Percentiles rank a stretch among this genome's conserved stretches.
These are phyloP conservation scores for Hesperophylax magnus DNA, from an alignment of 1,140 invertebrate genomes.

Conservation along the genomic window DNA sequence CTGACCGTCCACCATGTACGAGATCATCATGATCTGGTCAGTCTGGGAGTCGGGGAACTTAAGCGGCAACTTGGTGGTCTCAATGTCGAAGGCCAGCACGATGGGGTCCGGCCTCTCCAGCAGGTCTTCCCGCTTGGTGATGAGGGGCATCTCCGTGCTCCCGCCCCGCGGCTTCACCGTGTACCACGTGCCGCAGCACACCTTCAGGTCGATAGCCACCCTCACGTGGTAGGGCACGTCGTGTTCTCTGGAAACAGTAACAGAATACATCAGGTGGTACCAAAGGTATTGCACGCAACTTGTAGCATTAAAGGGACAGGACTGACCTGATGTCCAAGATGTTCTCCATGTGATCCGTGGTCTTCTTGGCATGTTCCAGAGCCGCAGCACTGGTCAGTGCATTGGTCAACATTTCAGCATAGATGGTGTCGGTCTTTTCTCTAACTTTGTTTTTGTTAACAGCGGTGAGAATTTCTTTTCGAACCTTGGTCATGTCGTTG, in stretches of 20 bases:
- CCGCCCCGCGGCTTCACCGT: slow-evolving; percentile 82
- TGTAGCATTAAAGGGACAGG: too few species aligned
- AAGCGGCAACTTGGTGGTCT: slow-evolving; percentile 97
- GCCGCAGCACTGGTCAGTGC: slow-evolving; percentile 71
- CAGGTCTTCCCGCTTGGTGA: slow-evolving; percentile 85
- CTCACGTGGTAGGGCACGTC: slow-evolving; percentile 98
- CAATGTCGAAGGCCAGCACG: slow-evolving; percentile 98
- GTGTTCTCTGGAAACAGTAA: slow-evolving; percentile 95
- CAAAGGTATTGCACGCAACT: too few species aligned
- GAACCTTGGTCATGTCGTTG: slow-evolving; percentile 91
- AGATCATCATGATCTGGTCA: slow-evolving; percentile 99
- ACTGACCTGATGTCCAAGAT: slow-evolving; percentile 88
- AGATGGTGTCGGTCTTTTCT: slow-evolving; percentile 86
- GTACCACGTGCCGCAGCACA: slow-evolving; percentile 98
- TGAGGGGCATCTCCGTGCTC: slow-evolving; percentile 76
- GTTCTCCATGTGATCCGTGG: slow-evolving; percentile 88
- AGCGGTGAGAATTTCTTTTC: slow-evolving; percentile 85
- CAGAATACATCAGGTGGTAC: too few species aligned
- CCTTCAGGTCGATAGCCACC: slow-evolving; percentile 95
- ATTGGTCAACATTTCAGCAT: slow-evolving; percentile 85
- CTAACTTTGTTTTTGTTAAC: slow-evolving; percentile 91
- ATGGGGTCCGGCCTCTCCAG: slow-evolving; percentile 94
- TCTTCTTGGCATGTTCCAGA: slow-evolving; percentile 74
- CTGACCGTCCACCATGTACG: slow-evolving; percentile 99
- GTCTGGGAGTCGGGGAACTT: slow-evolving; percentile 96